A percentile compares a stretch with the other conserved stretches of the same genome.
phyloP scores from a whole-genome alignment of 2,113 vertebrate species.

The Bufo gargarizans region DNA sequence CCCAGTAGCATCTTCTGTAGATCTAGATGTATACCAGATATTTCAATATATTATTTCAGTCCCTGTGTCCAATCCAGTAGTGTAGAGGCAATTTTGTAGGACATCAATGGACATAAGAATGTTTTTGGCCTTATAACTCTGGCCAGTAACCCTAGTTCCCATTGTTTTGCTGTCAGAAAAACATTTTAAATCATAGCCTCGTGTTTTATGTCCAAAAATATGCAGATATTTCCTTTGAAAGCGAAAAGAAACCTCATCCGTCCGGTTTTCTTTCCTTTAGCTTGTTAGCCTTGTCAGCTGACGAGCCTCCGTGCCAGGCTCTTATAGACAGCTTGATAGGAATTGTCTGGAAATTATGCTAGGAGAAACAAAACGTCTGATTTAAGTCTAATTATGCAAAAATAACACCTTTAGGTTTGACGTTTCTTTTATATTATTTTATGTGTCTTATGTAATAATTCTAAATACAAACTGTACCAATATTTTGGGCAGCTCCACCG shows the following conservation, averaged over 20 bases:
- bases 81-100: background rate
- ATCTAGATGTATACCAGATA: background rate
- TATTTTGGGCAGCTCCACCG: too few relatives aligned
- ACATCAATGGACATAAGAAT: background rate
- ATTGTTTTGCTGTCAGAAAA: background rate
- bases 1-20: background rate
- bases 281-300: background rate
- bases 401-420: background rate
- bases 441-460: background rate
- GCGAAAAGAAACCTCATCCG: background rate
- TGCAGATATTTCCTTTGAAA: background rate
- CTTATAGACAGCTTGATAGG: conserved; percentile 27
- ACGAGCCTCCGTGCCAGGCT: background rate
- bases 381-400: background rate
- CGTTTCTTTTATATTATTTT: too few relatives aligned
- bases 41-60: too few relatives aligned
- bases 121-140: background rate
- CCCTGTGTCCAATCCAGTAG: too few relatives aligned
- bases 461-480: background rate
- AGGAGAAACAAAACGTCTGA: background rate
- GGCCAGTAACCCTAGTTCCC: too few relatives aligned
- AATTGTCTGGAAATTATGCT: conserved; percentile 13
- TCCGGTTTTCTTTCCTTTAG: background rate
- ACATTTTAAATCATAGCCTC: background rate
- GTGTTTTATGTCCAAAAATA: background rate